Percentiles rank a stretch among this genome's conserved stretches.
phyloP scores from a whole-genome alignment of 1,140 invertebrate genomes.

The Monochamus saltuarius region DNA sequence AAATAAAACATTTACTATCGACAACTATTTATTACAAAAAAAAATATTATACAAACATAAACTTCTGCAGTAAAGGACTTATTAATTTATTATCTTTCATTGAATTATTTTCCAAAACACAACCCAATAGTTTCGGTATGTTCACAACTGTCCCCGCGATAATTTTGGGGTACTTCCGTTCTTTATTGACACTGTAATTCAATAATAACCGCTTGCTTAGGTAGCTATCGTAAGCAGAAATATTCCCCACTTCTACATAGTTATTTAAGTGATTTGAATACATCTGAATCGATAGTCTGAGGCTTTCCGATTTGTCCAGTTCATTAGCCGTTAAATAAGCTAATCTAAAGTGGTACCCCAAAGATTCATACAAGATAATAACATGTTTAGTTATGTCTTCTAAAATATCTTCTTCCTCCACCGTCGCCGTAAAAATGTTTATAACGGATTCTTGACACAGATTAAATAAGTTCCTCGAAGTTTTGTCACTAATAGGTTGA shows the following conservation, averaged over 20 bases:
- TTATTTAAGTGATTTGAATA: constrained; percentile 59
- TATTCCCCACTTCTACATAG: constrained; percentile 67
- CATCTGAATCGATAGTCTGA: constrained; percentile 65
- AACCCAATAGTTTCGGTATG: constrained; percentile 64
- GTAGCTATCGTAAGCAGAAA: constrained; percentile 64
- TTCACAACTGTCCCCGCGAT: constrained; percentile 65
- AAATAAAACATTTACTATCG: too few species aligned
- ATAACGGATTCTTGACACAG: constrained; percentile 62
- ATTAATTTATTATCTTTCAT: constrained; percentile 31
- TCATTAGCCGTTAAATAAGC: constrained; percentile 57
- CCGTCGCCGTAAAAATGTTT: constrained; percentile 58
- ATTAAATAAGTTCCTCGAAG: constrained; percentile 58
- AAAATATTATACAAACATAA: not conserved
- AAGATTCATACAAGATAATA: constrained; percentile 56
- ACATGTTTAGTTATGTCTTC: constrained; percentile 53
- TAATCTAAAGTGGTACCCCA: constrained; percentile 65
- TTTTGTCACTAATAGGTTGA: constrained; percentile 50
- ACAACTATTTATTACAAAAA: too few species aligned
- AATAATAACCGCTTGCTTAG: constrained; percentile 69
- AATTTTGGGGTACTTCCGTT: constrained; percentile 58
- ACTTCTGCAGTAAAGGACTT: not conserved
- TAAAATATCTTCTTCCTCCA: constrained; percentile 50
- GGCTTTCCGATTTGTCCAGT: constrained; percentile 61
- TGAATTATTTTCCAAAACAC: constrained; percentile 62
- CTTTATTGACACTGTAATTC: constrained; percentile 56